Percentiles rank a stretch among this genome's conserved stretches.
These are phyloP conservation scores for Zhuqinia jingwanae DNA, from an alignment of 2,888 invertebrate genomes.

Conservation along the genomic window DNA sequence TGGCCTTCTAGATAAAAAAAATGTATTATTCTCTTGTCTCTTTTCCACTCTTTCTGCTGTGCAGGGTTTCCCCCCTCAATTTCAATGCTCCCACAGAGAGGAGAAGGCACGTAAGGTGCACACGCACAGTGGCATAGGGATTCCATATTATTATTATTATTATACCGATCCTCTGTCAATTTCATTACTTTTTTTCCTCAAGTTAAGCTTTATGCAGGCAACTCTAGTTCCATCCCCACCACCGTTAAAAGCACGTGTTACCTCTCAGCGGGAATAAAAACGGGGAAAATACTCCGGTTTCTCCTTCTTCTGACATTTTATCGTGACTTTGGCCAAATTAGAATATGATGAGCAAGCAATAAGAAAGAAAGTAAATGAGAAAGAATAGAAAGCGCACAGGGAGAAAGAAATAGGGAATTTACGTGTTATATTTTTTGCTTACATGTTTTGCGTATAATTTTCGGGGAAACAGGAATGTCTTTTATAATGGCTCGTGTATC, in stretches of 20 bases:
- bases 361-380: background rate
- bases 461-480: too few species aligned
- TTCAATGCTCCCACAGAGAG: background rate
- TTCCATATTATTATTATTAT: too few species aligned
- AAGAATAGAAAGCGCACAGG: background rate
- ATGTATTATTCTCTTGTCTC: constrained; percentile 2
- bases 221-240: background rate
- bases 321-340: background rate
- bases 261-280: constrained; percentile 1
- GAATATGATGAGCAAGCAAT: background rate
- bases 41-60: background rate
- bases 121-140: background rate
- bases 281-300: background rate
- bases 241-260: constrained; percentile 12
- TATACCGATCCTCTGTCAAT: background rate
- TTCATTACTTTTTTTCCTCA: background rate
- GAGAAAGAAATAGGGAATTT: background rate
- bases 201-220: too few species aligned
- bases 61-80: background rate
- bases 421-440: background rate
- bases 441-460: too few species aligned
- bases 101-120: background rate
- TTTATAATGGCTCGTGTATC: too few species aligned
- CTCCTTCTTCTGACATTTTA: background rate
- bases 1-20: constrained; percentile 3